These are phyloP conservation scores for Uria lomvia DNA, from an alignment of 2,113 vertebrate genomes.

Conservation along the genomic window DNA sequence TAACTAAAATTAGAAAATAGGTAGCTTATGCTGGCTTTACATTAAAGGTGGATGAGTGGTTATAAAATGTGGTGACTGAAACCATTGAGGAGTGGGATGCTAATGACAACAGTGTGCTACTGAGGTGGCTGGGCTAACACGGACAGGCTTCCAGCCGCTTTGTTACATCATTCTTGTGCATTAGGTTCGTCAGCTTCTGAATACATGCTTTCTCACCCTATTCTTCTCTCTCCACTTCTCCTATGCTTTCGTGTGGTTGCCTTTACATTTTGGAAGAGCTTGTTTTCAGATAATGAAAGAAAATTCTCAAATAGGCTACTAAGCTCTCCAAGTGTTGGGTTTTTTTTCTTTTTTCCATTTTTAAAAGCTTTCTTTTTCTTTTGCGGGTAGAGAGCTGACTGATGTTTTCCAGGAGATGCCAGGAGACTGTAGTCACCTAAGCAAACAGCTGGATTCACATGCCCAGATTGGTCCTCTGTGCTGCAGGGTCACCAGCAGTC, in stretches of 20 bases:
- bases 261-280: background rate
- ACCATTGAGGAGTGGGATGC: background rate
- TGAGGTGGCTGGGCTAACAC: background rate
- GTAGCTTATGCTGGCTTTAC: background rate
- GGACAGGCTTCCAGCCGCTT: background rate
- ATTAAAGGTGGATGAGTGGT: background rate
- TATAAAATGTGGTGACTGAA: background rate
- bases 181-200: background rate
- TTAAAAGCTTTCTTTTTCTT: background rate
- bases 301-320: background rate
- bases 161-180: background rate
- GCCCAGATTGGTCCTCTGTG: background rate
- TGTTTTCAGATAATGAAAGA: background rate
- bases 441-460: background rate
- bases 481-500: background rate
- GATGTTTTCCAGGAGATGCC: background rate
- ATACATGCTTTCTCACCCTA: background rate
- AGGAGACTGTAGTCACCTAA: background rate
- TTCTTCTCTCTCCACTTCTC: background rate
- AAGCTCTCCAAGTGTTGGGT: background rate
- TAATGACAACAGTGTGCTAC: background rate
- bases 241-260: background rate
- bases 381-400: background rate
- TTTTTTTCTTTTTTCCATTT: background rate
- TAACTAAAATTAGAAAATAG: background rate